Base-by-base conservation (phyloP, 2,113 vertebrate species). In the Mirounga angustirostris region DNA sequence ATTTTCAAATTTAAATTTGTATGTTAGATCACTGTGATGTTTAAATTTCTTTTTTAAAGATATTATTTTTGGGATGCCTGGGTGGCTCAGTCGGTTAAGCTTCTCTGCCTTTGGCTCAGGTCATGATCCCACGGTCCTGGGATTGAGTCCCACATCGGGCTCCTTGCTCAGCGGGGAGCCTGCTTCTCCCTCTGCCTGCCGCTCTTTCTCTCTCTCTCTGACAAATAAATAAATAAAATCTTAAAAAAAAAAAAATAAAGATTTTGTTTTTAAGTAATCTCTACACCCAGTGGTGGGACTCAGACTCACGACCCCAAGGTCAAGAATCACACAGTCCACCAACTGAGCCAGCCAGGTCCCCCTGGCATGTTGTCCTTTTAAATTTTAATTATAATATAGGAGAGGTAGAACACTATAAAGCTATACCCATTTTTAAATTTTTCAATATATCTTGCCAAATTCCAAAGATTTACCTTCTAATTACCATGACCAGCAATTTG, bases 371-470 rank as follows among this genome's bases (percentile, higher is more conserved):
- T 95, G 74, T 95, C 56, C 80, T 59, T 94, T 96, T 73, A 93
- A 93, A 81, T 36, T 97, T 95, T 94, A 82, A 79, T 80, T 7
- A 61, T 92, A 92, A 86, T 94, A 94, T 92, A 73, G n/a, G 54
- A 88, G n/a, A 86, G 65, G 19, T 85, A 18, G 46, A 79, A 63
- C 90, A 69, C 6, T 94, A 69, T 30, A 69, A 97, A 83, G 2
- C 63, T 95, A 19, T 8, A 52, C 8, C 26, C 1, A 26, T 82
- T 93, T 96, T 80, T 52, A 69, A 86, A 30, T 58, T 94, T 95
- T 93, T 74, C 7, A 16, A 5, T 86, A n/a, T 71, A 50, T 43
- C 58, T 59, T n/a, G 7, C 81, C 40, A 94, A 43, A 24, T 95
- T 80, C 56, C 40, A 26, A 73, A 67, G 50, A 65, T 78, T 95